Percentiles rank a stretch among this genome's conserved stretches.
These are phyloP conservation scores for Lathronympha strigana DNA, from an alignment of 2,888 invertebrate genomes.

Conservation along the genomic window DNA sequence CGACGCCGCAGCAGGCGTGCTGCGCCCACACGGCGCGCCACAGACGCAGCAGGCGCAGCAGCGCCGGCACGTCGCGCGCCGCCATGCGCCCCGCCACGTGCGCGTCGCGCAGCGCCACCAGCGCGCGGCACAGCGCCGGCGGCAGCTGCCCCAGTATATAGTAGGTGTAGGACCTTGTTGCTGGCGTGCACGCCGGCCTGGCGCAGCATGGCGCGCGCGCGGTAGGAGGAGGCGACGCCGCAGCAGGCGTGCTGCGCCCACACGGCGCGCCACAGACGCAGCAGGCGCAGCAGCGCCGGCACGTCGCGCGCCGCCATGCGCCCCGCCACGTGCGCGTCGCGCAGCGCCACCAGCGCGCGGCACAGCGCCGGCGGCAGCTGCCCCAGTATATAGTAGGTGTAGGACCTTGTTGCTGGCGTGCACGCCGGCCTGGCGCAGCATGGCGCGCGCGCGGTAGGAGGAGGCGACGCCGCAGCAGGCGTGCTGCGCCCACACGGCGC, in stretches of 20 bases:
- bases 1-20: conserved; percentile 40
- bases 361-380: conserved; percentile 81
- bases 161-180: too few species aligned
- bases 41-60: conserved; percentile 83
- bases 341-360: conserved; percentile 84
- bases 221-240: conserved; percentile 65
- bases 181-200: conserved; percentile 81
- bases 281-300: conserved; percentile 86
- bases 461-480: conserved; percentile 43
- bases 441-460: conserved; percentile 84
- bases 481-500: conserved; percentile 59
- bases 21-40: conserved; percentile 71
- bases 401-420: conserved; percentile 45
- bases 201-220: conserved; percentile 86
- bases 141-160: too few species aligned
- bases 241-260: conserved; percentile 33
- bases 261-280: conserved; percentile 80
- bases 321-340: conserved; percentile 87
- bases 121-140: conserved; percentile 80
- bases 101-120: conserved; percentile 86
- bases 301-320: conserved; percentile 84
- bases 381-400: too few species aligned
- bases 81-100: conserved; percentile 86
- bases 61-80: conserved; percentile 86
- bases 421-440: conserved; percentile 86